Conservation (phyloP, 2,797 vertebrate species). For the Crenichthys baileyi region DNA sequence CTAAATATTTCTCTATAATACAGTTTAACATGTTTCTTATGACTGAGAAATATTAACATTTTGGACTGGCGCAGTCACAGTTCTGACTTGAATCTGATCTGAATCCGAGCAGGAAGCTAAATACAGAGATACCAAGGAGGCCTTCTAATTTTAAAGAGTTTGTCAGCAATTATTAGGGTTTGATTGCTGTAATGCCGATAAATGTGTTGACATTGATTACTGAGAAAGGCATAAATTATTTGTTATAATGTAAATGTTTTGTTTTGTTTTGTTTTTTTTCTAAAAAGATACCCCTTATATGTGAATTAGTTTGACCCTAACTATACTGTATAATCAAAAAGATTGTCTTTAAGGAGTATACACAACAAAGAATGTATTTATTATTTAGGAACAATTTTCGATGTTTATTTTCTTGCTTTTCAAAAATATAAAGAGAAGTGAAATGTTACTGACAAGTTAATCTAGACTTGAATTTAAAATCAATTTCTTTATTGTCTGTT, state of each 20-base stretch:
- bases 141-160: background rate
- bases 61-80: background rate
- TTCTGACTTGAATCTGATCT: too few species aligned
- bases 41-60: background rate
- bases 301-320: background rate
- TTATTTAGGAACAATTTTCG: background rate
- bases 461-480: slow-evolving; percentile 29
- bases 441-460: slow-evolving; percentile 32
- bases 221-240: background rate
- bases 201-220: background rate
- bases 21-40: background rate
- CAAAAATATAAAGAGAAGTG: slow-evolving; percentile 6
- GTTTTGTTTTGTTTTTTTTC: too few species aligned
- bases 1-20: background rate
- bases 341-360: background rate
- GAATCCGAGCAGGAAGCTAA: too few species aligned
- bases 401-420: background rate
- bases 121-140: too few species aligned
- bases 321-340: background rate
- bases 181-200: background rate
- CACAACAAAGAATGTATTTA: background rate
- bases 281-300: too few species aligned
- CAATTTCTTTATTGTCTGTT: slow-evolving; percentile 2
- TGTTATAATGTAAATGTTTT: background rate
- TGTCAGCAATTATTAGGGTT: background rate